These are phyloP conservation scores for Caenorhabditis sp. DNA, from an alignment of 2,888 invertebrate genomes.

Conservation along the genomic window DNA sequence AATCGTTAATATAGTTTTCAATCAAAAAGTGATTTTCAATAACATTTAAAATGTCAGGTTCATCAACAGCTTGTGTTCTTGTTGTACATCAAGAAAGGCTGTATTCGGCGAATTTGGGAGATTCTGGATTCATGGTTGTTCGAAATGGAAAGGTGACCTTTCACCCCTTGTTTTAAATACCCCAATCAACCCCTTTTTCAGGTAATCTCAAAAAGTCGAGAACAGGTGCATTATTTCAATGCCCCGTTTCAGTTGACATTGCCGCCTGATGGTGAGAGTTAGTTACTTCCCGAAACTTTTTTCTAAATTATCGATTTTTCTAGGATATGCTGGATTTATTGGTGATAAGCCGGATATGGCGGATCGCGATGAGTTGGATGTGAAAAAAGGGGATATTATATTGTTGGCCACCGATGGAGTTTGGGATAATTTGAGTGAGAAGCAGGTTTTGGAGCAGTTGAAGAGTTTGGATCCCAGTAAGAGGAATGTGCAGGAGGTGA, in stretches of 20 bases:
- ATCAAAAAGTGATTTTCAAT: not conserved
- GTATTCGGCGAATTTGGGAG: constrained; percentile 97
- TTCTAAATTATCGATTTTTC: not conserved
- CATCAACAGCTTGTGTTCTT: constrained; percentile 96
- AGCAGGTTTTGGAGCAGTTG: constrained; percentile 86
- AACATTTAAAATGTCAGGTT: constrained; percentile 73
- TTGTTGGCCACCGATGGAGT: constrained; percentile 89
- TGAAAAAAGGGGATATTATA: constrained; percentile 62
- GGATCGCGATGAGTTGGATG: constrained; percentile 57
- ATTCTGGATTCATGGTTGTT: constrained; percentile 94
- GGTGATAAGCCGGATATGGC: constrained; percentile 65
- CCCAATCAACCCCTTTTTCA: no score
- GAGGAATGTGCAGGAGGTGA: constrained; percentile 52
- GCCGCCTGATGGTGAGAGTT: constrained; percentile 77
- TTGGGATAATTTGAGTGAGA: constrained; percentile 95
- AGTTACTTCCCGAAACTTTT: not conserved
- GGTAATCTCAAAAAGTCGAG: constrained; percentile 86
- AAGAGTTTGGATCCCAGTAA: constrained; percentile 41
- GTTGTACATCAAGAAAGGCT: constrained; percentile 89
- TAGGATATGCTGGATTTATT: constrained; percentile 63
- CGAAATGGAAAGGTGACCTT: constrained; percentile 79
- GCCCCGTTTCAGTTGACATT: constrained; percentile 95
- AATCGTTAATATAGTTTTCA: no score
- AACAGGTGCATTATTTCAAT: constrained; percentile 98
- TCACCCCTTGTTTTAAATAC: no score